Base-by-base conservation (phyloP, 2,113 vertebrate species). In the Aramus guarauna region DNA sequence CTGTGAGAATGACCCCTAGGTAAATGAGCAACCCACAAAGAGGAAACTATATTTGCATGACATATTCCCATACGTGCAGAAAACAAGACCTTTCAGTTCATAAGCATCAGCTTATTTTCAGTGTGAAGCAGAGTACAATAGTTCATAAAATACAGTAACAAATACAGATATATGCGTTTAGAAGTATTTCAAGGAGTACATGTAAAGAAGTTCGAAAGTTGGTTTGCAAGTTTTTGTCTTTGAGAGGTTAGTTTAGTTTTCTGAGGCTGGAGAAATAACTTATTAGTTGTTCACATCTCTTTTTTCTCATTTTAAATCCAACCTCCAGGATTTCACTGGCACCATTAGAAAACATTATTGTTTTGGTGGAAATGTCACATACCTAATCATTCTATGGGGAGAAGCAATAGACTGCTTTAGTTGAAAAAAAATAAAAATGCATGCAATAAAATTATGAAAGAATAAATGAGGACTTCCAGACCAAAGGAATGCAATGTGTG, bases 291-390 rank as follows among this genome's bases (percentile, higher is more conserved):
- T 85, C 62, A 69, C 21, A 85, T 50, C 21, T 92, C 30, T 79
- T 48, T 82, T 60, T 83, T 60, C 43, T 92, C 58, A 73, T 68
- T 85, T 93, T 64, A 47, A 84, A 88, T 66, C 8, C 75, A 86
- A 92, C 32, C 20, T 75, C 67, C 59, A 84, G 52, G 23, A 77
- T 94, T 94, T 90, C 74, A 88, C n/a, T 92, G 68, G 52, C 67
- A 86, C 21, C 19, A 52, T 63, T 52, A 81, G 85, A 93, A 96
- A 92, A 94, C 63, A 23, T 71, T 66, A 50, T 93, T 96, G 68
- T 93, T 92, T 93, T 67, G 43, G 55, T 92, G 68, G 68, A 95
- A 96, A 92, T 84, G 79, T 94, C 92, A 90, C 92, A 74, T 88
- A 86, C 30, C 72, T 92, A 90, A 41, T 88, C 2, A 0, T 88